Conservation (phyloP, 2,113 vertebrate species). For the Scolopax mira region DNA sequence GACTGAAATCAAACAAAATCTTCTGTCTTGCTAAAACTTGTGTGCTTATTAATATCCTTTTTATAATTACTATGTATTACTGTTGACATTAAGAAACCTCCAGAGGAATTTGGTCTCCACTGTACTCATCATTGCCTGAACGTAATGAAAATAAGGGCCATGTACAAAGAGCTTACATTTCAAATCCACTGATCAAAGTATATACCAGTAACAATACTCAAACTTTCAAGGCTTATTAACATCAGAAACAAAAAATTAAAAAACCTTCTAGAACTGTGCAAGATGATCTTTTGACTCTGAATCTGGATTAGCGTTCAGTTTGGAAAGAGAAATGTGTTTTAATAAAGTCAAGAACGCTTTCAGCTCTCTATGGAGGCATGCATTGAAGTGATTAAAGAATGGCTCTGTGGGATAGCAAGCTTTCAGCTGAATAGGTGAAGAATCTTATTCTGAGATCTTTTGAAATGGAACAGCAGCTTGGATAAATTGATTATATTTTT, state of each 20-base stretch:
- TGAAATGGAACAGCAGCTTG: slow-evolving; percentile 40
- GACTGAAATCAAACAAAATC: not conserved
- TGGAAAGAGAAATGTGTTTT: not conserved
- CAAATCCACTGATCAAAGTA: slow-evolving; percentile 39
- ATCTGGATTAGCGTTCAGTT: slow-evolving; percentile 44
- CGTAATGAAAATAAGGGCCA: not conserved
- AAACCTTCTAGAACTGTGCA: not conserved
- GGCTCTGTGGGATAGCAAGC: slow-evolving; percentile 40
- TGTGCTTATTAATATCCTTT: not conserved
- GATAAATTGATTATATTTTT: slow-evolving; percentile 14
- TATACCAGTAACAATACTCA: not conserved
- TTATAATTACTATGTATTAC: not conserved
- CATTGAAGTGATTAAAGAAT: slow-evolving; percentile 58
- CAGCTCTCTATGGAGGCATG: not conserved
- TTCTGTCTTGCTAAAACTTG: not conserved
- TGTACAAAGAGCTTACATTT: not conserved
- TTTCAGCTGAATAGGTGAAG: slow-evolving; percentile 45
- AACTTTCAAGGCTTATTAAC: slow-evolving; percentile 30
- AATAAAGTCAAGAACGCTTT: slow-evolving; percentile 44
- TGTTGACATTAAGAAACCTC: not conserved
- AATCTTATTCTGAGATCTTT: slow-evolving; percentile 41
- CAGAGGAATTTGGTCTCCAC: not conserved
- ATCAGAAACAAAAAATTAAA: slow-evolving; percentile 37
- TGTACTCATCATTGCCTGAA: not conserved
- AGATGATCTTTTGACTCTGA: slow-evolving; percentile 47